Base-by-base conservation (phyloP, 2,113 vertebrate genomes). In the Bombycilla garrulus region DNA sequence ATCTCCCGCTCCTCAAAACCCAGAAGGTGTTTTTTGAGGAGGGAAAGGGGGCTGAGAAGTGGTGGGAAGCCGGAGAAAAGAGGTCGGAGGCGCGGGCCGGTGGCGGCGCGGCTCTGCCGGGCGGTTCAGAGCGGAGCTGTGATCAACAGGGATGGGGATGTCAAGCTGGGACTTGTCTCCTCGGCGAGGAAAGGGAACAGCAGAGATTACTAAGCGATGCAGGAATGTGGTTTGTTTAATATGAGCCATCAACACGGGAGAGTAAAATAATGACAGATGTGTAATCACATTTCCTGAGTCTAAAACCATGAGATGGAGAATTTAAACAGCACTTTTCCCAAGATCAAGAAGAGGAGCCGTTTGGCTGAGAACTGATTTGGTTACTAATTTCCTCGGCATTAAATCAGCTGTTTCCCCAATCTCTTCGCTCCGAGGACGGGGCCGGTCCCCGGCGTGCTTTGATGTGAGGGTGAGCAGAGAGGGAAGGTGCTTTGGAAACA, bases 191-290 rank as follows among this genome's bases (percentile, higher is more conserved):
- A 26, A 95, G 96, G 94, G 90, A 97, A 90, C 50, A 97, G 90
- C 74, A 86, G 88, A 95, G 92, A 97, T 98, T 97, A 98, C 97
- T 97, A 88, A 97, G 94, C 81, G 5, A 94, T 88, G 91, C 90
- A 97, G 95, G 98, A 98, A 98, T 98, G 97, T 93, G 92, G 97
- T 97, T 97, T 97, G 97, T 95, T 97, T 97, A 97, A 96, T 95
- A 70, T 86, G 96, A 91, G 92, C 82, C 96, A 92, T 97, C 96
- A 82, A 50, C 65, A 62, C 47, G 85, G 84, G 42, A 95, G 94
- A 94, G 92, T 91, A 92, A 90, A 95, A 96, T 96, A 97, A 97
- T 96, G 97, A 97, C 88, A 95, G 90, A 95, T 79, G 85, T 44
- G 84, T 45, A 94, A 93, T 97, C 95, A 89, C 48, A 95, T 82